These are phyloP conservation scores for Oxycera nigricornis DNA, from an alignment of 2,888 invertebrate species.

Conservation along the genomic window DNA sequence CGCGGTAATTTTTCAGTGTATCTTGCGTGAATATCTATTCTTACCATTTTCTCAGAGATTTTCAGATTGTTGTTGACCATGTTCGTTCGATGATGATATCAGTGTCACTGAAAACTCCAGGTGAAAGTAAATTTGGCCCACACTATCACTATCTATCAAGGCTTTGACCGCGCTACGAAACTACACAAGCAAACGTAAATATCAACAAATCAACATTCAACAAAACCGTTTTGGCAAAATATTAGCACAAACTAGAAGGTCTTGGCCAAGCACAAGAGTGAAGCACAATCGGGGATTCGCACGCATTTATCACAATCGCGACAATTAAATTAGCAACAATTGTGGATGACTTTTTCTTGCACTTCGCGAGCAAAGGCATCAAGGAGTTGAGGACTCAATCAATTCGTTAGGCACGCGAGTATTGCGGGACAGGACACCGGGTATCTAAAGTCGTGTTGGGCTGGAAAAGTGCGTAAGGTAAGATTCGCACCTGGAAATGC, in stretches of 20 bases:
- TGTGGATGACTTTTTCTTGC: conserved; percentile 1
- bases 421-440: neutral
- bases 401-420: too few relatives aligned
- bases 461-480: too few relatives aligned
- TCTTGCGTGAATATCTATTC: too few relatives aligned
- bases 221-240: neutral
- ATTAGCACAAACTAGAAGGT: conserved; percentile 1
- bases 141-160: neutral
- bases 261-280: neutral
- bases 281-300: neutral
- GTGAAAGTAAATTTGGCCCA: neutral
- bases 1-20: too few relatives aligned
- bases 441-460: too few relatives aligned
- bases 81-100: conserved; percentile 33
- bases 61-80: conserved; percentile 54
- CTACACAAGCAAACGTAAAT: neutral
- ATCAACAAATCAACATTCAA: neutral
- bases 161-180: neutral
- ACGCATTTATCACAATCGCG: neutral
- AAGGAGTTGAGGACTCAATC: neutral
- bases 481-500: neutral
- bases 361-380: conserved; percentile 19
- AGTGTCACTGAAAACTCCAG: neutral
- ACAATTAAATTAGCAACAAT: neutral
- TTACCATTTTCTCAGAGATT: conserved; percentile 45